Conservation (phyloP, 2,797 vertebrate genomes). For the Gadopsis marmoratus region DNA sequence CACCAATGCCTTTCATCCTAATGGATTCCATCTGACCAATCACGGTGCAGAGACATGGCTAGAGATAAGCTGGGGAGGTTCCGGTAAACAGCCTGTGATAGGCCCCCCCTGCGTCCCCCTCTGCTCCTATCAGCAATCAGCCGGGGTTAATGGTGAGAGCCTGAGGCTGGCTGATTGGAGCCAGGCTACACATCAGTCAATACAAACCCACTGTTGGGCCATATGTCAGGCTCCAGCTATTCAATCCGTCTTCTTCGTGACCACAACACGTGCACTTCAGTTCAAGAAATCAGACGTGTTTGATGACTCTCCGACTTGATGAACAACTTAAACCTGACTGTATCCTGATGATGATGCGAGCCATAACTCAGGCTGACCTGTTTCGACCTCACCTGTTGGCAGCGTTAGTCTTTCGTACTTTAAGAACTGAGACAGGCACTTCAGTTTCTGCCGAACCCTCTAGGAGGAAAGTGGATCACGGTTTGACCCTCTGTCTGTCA, state of each 20-base stretch:
- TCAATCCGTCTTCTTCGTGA: conserved; percentile 58
- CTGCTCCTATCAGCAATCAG: conserved; percentile 83
- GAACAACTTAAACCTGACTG: conserved; percentile 45
- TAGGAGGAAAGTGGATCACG: conserved; percentile 45
- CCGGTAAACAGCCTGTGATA: conserved; percentile 72
- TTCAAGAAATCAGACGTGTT: conserved; percentile 46
- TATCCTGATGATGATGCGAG: conserved; percentile 44
- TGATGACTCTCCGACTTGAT: conserved; percentile 46
- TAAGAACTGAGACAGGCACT: conserved; percentile 40
- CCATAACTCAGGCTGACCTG: conserved; percentile 56
- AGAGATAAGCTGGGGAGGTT: conserved; percentile 80
- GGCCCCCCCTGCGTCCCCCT: conserved; percentile 51
- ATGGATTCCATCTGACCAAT: conserved; percentile 85
- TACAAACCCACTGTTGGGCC: conserved; percentile 50
- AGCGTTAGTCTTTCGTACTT: conserved; percentile 38
- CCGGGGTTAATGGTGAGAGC: conserved; percentile 75
- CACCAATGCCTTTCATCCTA: conserved; percentile 83
- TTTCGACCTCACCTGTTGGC: conserved; percentile 36
- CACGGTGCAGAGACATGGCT: conserved; percentile 72
- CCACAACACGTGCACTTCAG: conserved; percentile 52
- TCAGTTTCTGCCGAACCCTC: conserved; percentile 24
- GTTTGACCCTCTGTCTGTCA: conserved; percentile 48
- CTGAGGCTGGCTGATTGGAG: conserved; percentile 79
- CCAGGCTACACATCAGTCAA: conserved; percentile 79
- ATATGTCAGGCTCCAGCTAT: conserved; percentile 59